A percentile compares a stretch with the other conserved stretches of the same genome.
Evolutionary conservation across 2,113 vertebrate species (phyloP).

Genomic region (Meles meles): DNA sequence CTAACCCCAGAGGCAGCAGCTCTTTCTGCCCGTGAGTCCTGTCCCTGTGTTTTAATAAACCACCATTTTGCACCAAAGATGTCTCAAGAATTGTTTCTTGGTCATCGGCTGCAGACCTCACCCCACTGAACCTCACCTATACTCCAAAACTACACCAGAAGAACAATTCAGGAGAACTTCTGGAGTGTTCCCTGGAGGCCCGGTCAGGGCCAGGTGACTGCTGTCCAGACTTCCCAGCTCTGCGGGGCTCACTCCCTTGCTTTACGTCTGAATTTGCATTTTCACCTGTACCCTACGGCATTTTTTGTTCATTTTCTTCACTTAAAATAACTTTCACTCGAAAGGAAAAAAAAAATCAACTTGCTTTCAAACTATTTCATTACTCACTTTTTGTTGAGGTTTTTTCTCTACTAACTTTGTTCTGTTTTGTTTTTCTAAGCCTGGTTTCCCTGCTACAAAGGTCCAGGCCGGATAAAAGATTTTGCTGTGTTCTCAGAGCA

Average conservation of each 20-base stretch:
- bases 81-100: too few relatives aligned
- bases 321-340: not conserved
- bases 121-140: not conserved
- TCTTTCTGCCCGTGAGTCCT: too few relatives aligned
- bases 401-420: not conserved
- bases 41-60: too few relatives aligned
- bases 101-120: rapidly evolving
- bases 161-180: not conserved
- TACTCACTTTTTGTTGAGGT: not conserved
- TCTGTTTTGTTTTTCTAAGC: not conserved
- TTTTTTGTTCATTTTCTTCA: not conserved
- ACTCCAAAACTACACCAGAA: not conserved
- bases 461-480: not conserved
- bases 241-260: not conserved
- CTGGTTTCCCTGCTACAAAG: not conserved
- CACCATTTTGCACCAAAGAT: too few relatives aligned
- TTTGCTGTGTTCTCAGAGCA: not conserved
- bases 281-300: not conserved
- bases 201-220: not conserved
- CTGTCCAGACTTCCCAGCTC: not conserved
- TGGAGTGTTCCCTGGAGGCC: not conserved
- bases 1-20: too few relatives aligned
- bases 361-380: not conserved
- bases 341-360: not conserved
- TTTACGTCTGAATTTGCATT: not conserved